Conservation (phyloP, 2,113 vertebrate genomes). For the Callopanchax toddi region DNA sequence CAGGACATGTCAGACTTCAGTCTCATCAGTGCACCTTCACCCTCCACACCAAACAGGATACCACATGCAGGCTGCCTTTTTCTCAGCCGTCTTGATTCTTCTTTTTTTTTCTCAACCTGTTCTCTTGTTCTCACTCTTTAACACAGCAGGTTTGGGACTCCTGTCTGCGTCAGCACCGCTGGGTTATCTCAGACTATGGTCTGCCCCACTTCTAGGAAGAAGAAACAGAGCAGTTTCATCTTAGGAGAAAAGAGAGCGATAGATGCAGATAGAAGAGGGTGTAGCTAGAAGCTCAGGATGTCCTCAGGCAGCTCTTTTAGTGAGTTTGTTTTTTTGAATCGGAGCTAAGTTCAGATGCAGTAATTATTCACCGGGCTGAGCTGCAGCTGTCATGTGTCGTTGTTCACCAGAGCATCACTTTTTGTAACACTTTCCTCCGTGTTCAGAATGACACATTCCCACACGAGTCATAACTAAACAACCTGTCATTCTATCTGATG, state of each 20-base stretch:
- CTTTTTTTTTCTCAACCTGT: slow-evolving; percentile 4
- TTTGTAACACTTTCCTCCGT: not conserved
- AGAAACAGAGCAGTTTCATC: slow-evolving; percentile 76
- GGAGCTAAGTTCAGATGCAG: slow-evolving; percentile 5
- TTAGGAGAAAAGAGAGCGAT: slow-evolving; percentile 68
- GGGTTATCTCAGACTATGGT: slow-evolving; percentile 80
- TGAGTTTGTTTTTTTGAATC: not conserved
- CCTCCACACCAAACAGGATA: slow-evolving; percentile 72
- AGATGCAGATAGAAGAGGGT: slow-evolving; percentile 36
- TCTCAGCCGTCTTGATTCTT: slow-evolving; percentile 8
- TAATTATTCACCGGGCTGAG: not conserved
- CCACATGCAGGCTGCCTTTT: slow-evolving; percentile 44
- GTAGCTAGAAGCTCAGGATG: slow-evolving; percentile 2
- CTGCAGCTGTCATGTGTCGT: slow-evolving; percentile 1
- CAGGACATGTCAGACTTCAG: slow-evolving; percentile 54
- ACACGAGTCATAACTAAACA: slow-evolving; percentile 11
- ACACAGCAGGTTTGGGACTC: slow-evolving; percentile 41
- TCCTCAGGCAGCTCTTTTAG: not conserved
- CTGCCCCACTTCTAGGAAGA: slow-evolving; percentile 83
- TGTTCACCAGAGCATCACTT: slow-evolving; percentile 5
- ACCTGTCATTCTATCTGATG: not conserved
- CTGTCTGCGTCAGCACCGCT: slow-evolving; percentile 64
- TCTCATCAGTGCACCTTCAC: slow-evolving; percentile 38
- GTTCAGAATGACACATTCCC: slow-evolving; percentile 11
- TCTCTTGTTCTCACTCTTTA: slow-evolving; percentile 17